These are phyloP conservation scores for Labeo rohita DNA, from an alignment of 2,113 vertebrate genomes.

Conservation along the genomic window DNA sequence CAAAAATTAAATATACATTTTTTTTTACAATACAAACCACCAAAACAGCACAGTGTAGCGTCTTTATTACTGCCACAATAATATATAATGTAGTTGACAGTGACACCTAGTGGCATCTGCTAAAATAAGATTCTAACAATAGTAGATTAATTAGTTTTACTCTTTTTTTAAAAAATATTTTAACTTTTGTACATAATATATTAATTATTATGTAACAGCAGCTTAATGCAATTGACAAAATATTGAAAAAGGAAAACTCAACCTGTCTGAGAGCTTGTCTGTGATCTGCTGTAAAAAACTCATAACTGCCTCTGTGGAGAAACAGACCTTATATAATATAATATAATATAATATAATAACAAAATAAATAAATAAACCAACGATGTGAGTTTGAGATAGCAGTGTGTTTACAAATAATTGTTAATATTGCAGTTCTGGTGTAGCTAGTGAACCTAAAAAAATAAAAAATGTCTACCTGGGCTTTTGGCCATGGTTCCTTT, in stretches of 20 bases:
- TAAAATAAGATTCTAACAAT: not conserved
- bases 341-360: not conserved
- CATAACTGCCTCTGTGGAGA: constrained; percentile 86
- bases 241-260: constrained; percentile 30
- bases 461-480: constrained; percentile 79
- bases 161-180: not conserved
- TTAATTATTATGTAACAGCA: not conserved
- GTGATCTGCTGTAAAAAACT: constrained; percentile 91
- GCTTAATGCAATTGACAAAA: not conserved
- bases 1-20: not conserved
- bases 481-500: constrained; percentile 92
- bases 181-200: not conserved
- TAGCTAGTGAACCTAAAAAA: not conserved
- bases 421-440: not conserved
- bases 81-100: not conserved
- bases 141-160: not conserved
- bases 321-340: not conserved
- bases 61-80: not conserved
- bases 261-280: constrained; percentile 89
- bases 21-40: not conserved
- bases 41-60: not conserved
- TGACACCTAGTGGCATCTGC: constrained; percentile 49
- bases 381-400: too few species aligned
- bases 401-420: too few species aligned
- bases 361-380: too few species aligned